Base-by-base conservation (phyloP, 2,888 invertebrate species). In the Hydrotaea diabolus region DNA sequence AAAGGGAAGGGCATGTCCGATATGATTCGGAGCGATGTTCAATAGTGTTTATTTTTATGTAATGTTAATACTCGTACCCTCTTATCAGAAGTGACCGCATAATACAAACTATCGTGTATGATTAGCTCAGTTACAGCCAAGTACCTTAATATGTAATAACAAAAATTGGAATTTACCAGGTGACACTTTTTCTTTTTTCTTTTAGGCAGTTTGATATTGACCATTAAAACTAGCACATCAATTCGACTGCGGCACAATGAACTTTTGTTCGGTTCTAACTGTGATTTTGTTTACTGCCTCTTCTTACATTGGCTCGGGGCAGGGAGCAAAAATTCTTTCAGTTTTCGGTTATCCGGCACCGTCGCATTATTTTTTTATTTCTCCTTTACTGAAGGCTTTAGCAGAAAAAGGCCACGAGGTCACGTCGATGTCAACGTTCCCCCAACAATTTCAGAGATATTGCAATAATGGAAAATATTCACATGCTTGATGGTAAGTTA, bases 371-470 rank as follows among this genome's bases (percentile, higher is more conserved):
- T 88, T 89, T 17, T 83, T 89, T 17, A 89, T 86, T 5, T 83
- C 88, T 36, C 80, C 90, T 0, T 82, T 92, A 73, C 89, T 92
- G 76, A 89, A 89, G 46, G 91, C 88, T 0, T 85, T 93, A 23
- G 89, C 89, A 0, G 83, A 86, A 15, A 87, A 88, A 0, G 92
- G 93, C 0, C 93, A 93, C 82, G 87, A 92, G 9, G 89, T 93
- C 1, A 91, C 90, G 0, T 80, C 91, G 0, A 87, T 91, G 26
- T 89, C 90, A 0, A 87, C 90, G 3, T 90, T 89, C 86, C 90
- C 91, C 0, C 89, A 89, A 87, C n/a, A 90, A 91, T 71, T 89
- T 89, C 53, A 80, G 85, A 0, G 88, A 90, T 82, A 83, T 90
- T 3, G 17, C 80, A 2, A 71, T 87, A 0, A 85, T 88, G 0